These are phyloP conservation scores for Pollachius pollachius DNA, from an alignment of 2,113 vertebrate genomes.

Conservation along the genomic window DNA sequence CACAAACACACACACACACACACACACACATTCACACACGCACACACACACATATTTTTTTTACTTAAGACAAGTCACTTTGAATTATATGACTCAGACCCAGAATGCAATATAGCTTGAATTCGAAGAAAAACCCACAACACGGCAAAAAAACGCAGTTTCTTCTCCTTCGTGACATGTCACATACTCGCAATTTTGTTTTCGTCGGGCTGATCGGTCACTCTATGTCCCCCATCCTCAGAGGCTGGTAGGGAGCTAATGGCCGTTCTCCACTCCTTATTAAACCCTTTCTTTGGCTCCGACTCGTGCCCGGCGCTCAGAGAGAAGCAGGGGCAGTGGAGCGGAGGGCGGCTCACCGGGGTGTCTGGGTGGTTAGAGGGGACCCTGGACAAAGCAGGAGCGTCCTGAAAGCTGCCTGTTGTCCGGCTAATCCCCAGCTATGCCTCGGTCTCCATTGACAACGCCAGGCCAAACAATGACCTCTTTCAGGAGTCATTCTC, in stretches of 20 bases:
- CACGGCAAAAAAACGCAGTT: slow-evolving; percentile 19
- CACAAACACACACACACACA: background rate
- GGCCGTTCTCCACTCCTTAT: slow-evolving; percentile 63
- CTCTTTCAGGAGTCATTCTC: slow-evolving; percentile 64
- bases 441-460: slow-evolving; percentile 64
- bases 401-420: slow-evolving; percentile 65
- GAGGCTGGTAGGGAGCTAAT: slow-evolving; percentile 63
- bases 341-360: slow-evolving; percentile 56
- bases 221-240: slow-evolving; percentile 58
- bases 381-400: slow-evolving; percentile 64
- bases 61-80: slow-evolving; percentile 6
- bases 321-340: slow-evolving; percentile 50
- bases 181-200: slow-evolving; percentile 45
- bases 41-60: background rate
- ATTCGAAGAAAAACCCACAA: background rate
- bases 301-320: slow-evolving; percentile 59
- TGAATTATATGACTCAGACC: slow-evolving; percentile 9
- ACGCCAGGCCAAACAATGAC: slow-evolving; percentile 57
- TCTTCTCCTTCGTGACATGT: slow-evolving; percentile 50
- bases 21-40: background rate
- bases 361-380: slow-evolving; percentile 55
- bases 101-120: slow-evolving; percentile 10
- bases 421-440: slow-evolving; percentile 65
- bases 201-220: slow-evolving; percentile 42
- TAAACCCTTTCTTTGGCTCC: slow-evolving; percentile 63